Base-by-base conservation (phyloP, 2,113 vertebrate genomes). In the Mionectes macconnelli region DNA sequence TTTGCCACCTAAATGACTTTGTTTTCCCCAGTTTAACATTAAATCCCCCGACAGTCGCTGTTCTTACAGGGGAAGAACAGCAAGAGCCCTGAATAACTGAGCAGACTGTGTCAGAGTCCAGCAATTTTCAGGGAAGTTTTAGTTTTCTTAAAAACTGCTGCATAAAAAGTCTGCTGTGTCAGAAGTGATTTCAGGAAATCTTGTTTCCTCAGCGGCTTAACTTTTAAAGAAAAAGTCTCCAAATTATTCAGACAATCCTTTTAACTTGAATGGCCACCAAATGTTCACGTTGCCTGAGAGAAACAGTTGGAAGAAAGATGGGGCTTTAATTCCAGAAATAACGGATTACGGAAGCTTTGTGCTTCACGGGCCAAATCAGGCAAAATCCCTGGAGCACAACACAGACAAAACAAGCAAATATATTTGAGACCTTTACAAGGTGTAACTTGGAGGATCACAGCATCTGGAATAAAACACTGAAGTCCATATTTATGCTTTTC, bases 231-330 rank as follows among this genome's bases (percentile, higher is more conserved):
- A 90, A 33, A 87, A 80, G 59, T 2, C 37, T 74, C 74, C 73
- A 49, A 87, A 93, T 83, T 93, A 68, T 85, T 93, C 56, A 83
- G 62, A 91, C 49, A 73, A 74, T 72, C 62, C 45, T 50, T 95
- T 82, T 49, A 74, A 82, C n/a, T 76, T 59, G 62, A 44, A 68
- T 25, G 21, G 40, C n/a, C 82, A 87, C 24, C 59, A 94, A 78
- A 82, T 4, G 28, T 19, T 80, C 27, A 13, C 0, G 1, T 20
- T 86, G 72, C n/a, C 60, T 31, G 25, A 70, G 31, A 89, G 47
- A 73, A n/a, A 24, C 18, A 39, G 21, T 10, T 55, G 55, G 50
- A 88, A 80, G 40, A 60, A 73, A 89, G 60, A 33, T 89, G 49
- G 56, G 73, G 84, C 84, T 89, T 72, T 84, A 85, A 66, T 87